A percentile compares a stretch with the other conserved stretches of the same genome.
These are phyloP conservation scores for Calyptommatus sinebrachiatus DNA, from an alignment of 2,113 vertebrate genomes.

Conservation along the genomic window DNA sequence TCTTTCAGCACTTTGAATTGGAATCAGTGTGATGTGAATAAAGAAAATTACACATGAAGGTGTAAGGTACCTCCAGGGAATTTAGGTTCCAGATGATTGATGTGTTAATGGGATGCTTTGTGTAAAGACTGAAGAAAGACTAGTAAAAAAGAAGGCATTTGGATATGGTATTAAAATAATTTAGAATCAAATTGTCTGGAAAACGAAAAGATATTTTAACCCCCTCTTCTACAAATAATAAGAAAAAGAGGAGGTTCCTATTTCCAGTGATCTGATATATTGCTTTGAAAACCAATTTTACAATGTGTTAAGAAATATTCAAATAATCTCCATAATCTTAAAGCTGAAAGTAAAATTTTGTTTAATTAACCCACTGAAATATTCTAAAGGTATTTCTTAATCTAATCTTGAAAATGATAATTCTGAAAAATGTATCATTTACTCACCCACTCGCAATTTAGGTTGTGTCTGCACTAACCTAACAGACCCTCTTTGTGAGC, in stretches of 20 bases:
- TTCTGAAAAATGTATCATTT: neutral
- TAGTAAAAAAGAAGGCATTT: slow-evolving; percentile 14
- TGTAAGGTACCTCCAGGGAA: slow-evolving; percentile 2
- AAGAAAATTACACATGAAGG: neutral
- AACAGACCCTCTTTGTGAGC: no score
- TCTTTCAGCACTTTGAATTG: slow-evolving; percentile 15
- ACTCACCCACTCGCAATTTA: neutral
- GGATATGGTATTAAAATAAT: neutral
- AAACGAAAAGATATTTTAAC: slow-evolving; percentile 10
- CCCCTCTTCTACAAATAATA: slow-evolving; percentile 25
- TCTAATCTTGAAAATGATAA: neutral
- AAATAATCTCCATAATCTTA: neutral
- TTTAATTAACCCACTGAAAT: neutral
- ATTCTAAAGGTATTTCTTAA: neutral
- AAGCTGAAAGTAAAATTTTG: neutral
- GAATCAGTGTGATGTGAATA: slow-evolving; percentile 4
- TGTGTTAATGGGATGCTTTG: slow-evolving; percentile 39
- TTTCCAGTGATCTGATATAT: neutral
- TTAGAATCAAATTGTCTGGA: slow-evolving; percentile 14
- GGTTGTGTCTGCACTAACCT: no score
- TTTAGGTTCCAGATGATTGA: slow-evolving; percentile 20
- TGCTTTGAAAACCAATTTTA: slow-evolving; percentile 1
- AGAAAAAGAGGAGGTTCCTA: neutral
- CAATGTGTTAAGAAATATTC: neutral
- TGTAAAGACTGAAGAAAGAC: slow-evolving; percentile 19